These are phyloP conservation scores for Trissoscelio sp. DNA, from an alignment of 2,888 invertebrate species.

Conservation along the genomic window DNA sequence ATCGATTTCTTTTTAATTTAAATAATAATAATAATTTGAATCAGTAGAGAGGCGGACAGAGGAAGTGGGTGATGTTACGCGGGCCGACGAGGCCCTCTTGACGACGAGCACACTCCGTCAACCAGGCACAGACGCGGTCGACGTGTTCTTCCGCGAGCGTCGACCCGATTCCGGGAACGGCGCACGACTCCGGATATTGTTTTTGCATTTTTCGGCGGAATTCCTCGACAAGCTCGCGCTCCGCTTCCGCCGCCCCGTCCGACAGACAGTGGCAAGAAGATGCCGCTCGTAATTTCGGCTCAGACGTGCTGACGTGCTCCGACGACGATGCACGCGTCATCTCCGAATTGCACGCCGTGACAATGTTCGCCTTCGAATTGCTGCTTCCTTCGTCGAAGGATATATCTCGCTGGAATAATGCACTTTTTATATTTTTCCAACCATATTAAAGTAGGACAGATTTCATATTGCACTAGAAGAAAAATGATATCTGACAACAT, in stretches of 20 bases:
- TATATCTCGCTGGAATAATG: slow-evolving; percentile 32
- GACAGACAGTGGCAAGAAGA: slow-evolving; percentile 75
- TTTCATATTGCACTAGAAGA: slow-evolving; percentile 11
- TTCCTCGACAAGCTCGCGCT: slow-evolving; percentile 71
- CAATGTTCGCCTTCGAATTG: not conserved
- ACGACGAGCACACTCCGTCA: slow-evolving; percentile 82
- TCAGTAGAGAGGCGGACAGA: slow-evolving; percentile 85
- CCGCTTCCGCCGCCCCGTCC: slow-evolving; percentile 50
- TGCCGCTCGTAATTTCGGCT: slow-evolving; percentile 39
- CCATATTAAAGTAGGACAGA: not conserved
- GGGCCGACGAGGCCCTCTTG: slow-evolving; percentile 88
- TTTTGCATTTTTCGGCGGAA: slow-evolving; percentile 76
- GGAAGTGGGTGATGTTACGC: slow-evolving; percentile 88
- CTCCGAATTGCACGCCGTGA: slow-evolving; percentile 19
- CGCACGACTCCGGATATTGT: slow-evolving; percentile 68
- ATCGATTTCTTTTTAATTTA: too few relatives aligned
- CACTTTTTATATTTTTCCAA: not conserved
- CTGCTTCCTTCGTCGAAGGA: not conserved
- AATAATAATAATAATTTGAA: not conserved
- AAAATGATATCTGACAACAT: not conserved
- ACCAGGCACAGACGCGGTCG: slow-evolving; percentile 76
- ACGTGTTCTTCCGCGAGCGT: slow-evolving; percentile 73
- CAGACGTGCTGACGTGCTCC: slow-evolving; percentile 44
- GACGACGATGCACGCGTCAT: slow-evolving; percentile 39
- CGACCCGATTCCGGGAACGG: slow-evolving; percentile 78